phyloP scores from a whole-genome alignment of 2,113 vertebrate genomes.

The Protobothrops mucrosquamatus region DNA sequence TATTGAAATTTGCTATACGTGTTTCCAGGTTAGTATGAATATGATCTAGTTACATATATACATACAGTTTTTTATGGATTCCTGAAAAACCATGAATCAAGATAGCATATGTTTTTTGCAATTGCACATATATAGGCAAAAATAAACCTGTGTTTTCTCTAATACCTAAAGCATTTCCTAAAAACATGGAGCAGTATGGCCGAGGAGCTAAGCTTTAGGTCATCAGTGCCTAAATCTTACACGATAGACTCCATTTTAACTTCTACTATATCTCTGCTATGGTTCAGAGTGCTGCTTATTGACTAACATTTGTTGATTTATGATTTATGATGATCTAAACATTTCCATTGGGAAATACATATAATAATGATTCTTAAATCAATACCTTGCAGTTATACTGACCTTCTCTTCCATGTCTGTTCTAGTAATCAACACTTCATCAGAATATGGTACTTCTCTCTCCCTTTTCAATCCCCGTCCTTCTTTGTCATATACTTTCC shows the following conservation, averaged over 20 bases:
- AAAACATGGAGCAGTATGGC: background rate
- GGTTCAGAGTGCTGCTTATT: background rate
- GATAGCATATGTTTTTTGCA: background rate
- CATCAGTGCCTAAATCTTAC: background rate
- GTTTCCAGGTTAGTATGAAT: background rate
- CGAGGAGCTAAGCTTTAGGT: background rate
- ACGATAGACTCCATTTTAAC: background rate
- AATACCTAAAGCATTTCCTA: background rate
- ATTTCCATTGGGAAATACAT: background rate
- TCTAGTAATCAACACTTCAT: slow-evolving; percentile 89
- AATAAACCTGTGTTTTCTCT: background rate
- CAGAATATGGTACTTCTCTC: slow-evolving; percentile 76
- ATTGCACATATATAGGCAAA: background rate
- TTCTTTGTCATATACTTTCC: slow-evolving; percentile 86
- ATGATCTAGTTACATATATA: background rate
- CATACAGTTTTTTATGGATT: background rate
- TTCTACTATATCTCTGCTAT: background rate
- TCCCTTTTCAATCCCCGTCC: slow-evolving; percentile 72
- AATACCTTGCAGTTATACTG: slow-evolving; percentile 10
- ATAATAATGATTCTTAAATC: background rate
- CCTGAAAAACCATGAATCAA: background rate
- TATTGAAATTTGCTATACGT: background rate
- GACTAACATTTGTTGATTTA: background rate
- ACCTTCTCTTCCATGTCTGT: slow-evolving; percentile 92
- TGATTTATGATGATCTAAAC: background rate